Base-by-base conservation (phyloP, 2,888 invertebrate genomes). In the Chalcosyrphus nemorum region DNA sequence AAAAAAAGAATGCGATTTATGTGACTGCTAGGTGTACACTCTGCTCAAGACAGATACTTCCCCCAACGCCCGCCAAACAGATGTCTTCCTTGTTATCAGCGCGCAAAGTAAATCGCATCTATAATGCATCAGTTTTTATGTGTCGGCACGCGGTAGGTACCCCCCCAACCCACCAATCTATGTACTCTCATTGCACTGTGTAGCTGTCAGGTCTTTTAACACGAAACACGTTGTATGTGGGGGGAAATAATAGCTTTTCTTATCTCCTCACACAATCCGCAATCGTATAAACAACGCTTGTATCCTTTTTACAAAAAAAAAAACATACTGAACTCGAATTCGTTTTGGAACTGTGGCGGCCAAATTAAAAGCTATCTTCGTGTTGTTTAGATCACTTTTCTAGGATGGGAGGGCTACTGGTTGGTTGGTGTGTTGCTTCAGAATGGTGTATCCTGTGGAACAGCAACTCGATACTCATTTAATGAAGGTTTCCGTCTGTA, bases 221-320 rank as follows among this genome's bases (percentile, higher is more conserved):
- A 17, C 9, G 11, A 11, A 47, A 47, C 19, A 21, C 19, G n/a
- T 21, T 11, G 24, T 24, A 27, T 47, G 61, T 47, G 4, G 63
- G 45, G 4, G 56, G n/a, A 65, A 75, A 19, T 75, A 75, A 75
- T 65, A 56, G 56, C 35, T 75, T 54, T 45, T 56, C 13, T 35
- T 56, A 65, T 56, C 56, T 13, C 11, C 11, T 56, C 63, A 47
- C 45, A 17, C 54, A 56, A 65, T 65, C 56, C 47, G 19, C 43
- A 56, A 57, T 56, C 47, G 45, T 52, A 63, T 54, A 45, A 74
- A 45, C 47, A 56, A 47, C 45, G 29, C 15, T 24, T 7, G 56
- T 47, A 47, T 47, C 63, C 21, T 47, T 47, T n/a, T 13, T 15
- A 21, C 9, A 50, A 6, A 24, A 9, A n/a, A 35, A 15, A 11